Evolutionary conservation across 2,888 invertebrate genomes (phyloP), one percentile per base, ranked within the genome.

Genomic region (Drymonia ruficornis): DNA sequence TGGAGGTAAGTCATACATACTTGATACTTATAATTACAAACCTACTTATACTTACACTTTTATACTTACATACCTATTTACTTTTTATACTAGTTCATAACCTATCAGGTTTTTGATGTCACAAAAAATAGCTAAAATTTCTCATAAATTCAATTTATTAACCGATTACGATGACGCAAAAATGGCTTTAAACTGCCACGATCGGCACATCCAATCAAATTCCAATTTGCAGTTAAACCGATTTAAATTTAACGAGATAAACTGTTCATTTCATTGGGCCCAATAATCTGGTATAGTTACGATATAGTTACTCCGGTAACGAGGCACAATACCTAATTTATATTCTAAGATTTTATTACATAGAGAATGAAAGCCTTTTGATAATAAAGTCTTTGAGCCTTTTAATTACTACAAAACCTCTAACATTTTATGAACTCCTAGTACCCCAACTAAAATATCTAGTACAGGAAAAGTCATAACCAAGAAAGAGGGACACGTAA

Each of bases 201-300:
- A 55, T 54, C 61, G 55, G 60, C 63, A 61, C 66, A 69, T 76
- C 76, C 78, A 78, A 76, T 78, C 72, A 76, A 76, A 76, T 76
- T 74, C 70, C 75, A 77, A 78, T 78, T 75, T 75, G 67, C 67
- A 66, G 64, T 66, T 67, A 67, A 74, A 77, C 72, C 67, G 71
- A 74, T 74, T 73, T 61, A 60, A 70, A 71, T 74, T 72, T 65
- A 74, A 74, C 68, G 60, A 63, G 60, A 65, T 63, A 56, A 53
- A 63, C 47, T 52, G 18, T 44, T 57, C 45, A 59, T 60, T 67
- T 62, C 52, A 65, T 59, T 51, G 52, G 56, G 52, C 36, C 38
- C 31, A 15, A 47, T 46, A 45, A 16, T 8, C 31, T 31, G 2
- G 9, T 36, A 13, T 9, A n/a, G 2, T 36, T 13, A 36, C 3